Conservation (phyloP, 2,797 vertebrate genomes). For the Melopsittacus undulatus region DNA sequence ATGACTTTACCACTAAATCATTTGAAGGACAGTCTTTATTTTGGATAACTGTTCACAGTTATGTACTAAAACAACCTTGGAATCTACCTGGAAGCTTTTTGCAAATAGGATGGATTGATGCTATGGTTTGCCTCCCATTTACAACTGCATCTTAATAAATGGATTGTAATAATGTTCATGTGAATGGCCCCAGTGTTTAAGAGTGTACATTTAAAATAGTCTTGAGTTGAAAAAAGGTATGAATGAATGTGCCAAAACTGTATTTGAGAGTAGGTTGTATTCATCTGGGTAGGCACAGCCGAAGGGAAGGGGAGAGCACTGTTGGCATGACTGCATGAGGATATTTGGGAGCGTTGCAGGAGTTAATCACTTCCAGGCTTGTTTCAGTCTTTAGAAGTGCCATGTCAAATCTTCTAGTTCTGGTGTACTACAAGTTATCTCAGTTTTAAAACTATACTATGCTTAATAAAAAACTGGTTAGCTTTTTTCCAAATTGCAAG, state of each 20-base stretch:
- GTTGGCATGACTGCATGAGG: not conserved
- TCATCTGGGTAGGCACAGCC: slow-evolving; percentile 6
- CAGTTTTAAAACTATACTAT: not conserved
- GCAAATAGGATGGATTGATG: not conserved
- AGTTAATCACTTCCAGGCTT: slow-evolving; percentile 55
- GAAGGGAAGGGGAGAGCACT: not conserved
- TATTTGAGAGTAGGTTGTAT: slow-evolving; percentile 40
- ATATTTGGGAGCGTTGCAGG: slow-evolving; percentile 2
- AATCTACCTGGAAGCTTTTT: not conserved
- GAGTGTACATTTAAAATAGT: slow-evolving; percentile 10
- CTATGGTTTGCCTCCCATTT: not conserved
- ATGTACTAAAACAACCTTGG: not conserved
- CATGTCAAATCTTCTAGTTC: not conserved
- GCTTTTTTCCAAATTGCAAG: not conserved
- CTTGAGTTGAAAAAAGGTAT: slow-evolving; percentile 37
- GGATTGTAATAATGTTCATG: slow-evolving; percentile 10
- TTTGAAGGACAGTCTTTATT: not conserved
- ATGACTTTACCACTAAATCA: not conserved
- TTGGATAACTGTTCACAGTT: not conserved
- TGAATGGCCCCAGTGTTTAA: slow-evolving; percentile 47
- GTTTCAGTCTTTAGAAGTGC: not conserved
- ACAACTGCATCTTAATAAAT: slow-evolving; percentile 43
- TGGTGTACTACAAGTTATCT: not conserved
- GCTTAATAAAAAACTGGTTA: not conserved
- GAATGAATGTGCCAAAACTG: slow-evolving; percentile 41